These are phyloP conservation scores for Aphelenchoides avenae DNA, from an alignment of 1,140 invertebrate species.

Conservation along the genomic window DNA sequence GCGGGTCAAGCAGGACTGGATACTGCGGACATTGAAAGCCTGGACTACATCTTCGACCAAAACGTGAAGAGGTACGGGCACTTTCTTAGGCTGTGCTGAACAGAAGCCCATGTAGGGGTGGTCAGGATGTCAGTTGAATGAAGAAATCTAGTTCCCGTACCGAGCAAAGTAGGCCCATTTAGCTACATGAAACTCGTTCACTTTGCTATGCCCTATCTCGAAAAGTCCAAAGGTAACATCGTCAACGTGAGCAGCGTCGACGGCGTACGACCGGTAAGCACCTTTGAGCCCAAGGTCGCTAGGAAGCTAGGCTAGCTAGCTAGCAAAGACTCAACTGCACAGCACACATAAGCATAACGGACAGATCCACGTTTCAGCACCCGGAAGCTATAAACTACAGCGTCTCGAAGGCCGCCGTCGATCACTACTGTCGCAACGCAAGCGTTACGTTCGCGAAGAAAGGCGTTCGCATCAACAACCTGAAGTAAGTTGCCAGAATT, in stretches of 20 bases:
- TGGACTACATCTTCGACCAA: constrained; percentile 36
- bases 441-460: constrained; percentile 14
- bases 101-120: no score
- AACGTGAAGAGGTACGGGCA: constrained; percentile 28
- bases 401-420: constrained; percentile 16
- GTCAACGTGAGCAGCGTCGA: no score
- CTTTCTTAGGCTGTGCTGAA: not conserved
- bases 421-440: constrained; percentile 24
- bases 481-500: constrained; percentile 12
- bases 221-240: constrained; percentile 37
- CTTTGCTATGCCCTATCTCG: constrained; percentile 26
- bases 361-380: not conserved
- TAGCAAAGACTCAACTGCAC: no score
- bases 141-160: no score
- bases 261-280: no score
- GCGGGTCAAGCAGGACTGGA: constrained; percentile 16
- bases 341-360: no score
- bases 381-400: constrained; percentile 18
- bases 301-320: no score
- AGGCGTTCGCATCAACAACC: constrained; percentile 16
- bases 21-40: constrained; percentile 14
- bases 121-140: no score
- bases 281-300: no score
- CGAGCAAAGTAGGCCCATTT: constrained; percentile 1
- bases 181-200: constrained; percentile 30